These are phyloP conservation scores for Arctopsyche grandis DNA, from an alignment of 1,140 invertebrate species.

Conservation along the genomic window DNA sequence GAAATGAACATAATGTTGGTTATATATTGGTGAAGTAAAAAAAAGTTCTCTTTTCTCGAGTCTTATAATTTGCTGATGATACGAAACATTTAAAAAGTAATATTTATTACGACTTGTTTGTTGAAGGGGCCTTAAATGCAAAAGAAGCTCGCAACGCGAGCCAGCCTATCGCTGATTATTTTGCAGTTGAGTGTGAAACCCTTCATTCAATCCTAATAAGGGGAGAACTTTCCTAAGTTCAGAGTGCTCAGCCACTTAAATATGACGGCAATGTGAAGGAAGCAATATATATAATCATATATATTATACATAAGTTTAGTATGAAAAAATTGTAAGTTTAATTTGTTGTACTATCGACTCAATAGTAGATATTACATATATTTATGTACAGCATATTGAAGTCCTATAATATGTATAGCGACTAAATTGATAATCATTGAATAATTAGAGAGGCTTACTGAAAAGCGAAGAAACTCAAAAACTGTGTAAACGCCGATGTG, in stretches of 20 bases:
- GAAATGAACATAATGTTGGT: neutral
- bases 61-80: neutral
- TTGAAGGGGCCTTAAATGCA: slow-evolving; percentile 30
- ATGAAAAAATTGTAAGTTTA: slow-evolving; percentile 38
- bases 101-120: slow-evolving; percentile 12
- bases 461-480: neutral
- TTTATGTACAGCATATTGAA: slow-evolving; percentile 18
- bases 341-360: slow-evolving; percentile 46
- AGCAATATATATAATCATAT: slow-evolving; percentile 52
- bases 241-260: slow-evolving; percentile 28
- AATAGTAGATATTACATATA: slow-evolving; percentile 41
- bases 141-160: neutral
- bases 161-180: neutral
- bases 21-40: neutral
- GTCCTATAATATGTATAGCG: slow-evolving; percentile 2
- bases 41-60: neutral
- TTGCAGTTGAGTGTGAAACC: neutral
- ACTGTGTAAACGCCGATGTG: slow-evolving; percentile 1
- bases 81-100: neutral
- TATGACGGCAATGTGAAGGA: slow-evolving; percentile 53
- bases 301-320: slow-evolving; percentile 28
- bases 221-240: slow-evolving; percentile 2
- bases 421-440: slow-evolving; percentile 31
- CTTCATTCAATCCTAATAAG: slow-evolving; percentile 11
- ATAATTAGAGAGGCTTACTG: slow-evolving; percentile 14